Evolutionary conservation across 2,888 invertebrate species (phyloP).

Genomic region (Encarsia formosa): DNA sequence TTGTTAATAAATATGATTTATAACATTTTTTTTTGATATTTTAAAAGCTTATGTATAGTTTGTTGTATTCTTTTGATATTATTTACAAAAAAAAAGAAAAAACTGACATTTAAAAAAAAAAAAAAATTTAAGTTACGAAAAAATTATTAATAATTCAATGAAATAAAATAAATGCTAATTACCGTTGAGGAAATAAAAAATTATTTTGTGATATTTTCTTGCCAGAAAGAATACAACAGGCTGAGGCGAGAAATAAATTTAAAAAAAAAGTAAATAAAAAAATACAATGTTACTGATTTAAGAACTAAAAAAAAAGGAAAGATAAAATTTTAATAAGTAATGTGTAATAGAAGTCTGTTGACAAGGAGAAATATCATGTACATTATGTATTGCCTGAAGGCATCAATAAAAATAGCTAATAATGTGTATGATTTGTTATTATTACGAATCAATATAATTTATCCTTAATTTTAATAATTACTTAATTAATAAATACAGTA

Average conservation of each 20-base stretch:
- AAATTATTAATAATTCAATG: slow-evolving; percentile 16
- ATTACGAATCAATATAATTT: too few species aligned
- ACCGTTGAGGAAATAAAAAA: slow-evolving; percentile 49
- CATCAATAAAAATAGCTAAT: slow-evolving; percentile 50
- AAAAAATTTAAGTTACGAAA: slow-evolving; percentile 5
- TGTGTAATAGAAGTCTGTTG: slow-evolving; percentile 50
- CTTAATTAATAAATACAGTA: too few species aligned
- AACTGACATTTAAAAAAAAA: slow-evolving; percentile 11
- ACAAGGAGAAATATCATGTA: slow-evolving; percentile 49
- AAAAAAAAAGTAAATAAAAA: too few species aligned
- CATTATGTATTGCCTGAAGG: slow-evolving; percentile 50
- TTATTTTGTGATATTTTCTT: slow-evolving; percentile 52
- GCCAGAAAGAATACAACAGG: slow-evolving; percentile 51
- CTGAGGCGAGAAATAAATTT: slow-evolving; percentile 44
- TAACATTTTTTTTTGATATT: slow-evolving; percentile 7
- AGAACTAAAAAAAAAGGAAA: slow-evolving; percentile 36
- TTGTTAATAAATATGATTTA: too few species aligned
- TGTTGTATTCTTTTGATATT: slow-evolving; percentile 24
- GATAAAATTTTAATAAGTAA: slow-evolving; percentile 41
- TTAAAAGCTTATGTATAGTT: slow-evolving; percentile 9
- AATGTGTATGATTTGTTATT: slow-evolving; percentile 32
- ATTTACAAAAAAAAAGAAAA: slow-evolving; percentile 8
- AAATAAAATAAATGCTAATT: slow-evolving; percentile 43
- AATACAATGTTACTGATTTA: slow-evolving; percentile 48
- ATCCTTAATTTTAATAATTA: too few species aligned